Evolutionary conservation across 2,888 invertebrate species (phyloP), one percentile per base, ranked within the genome.

Genomic region (Ephialtes manifestator): DNA sequence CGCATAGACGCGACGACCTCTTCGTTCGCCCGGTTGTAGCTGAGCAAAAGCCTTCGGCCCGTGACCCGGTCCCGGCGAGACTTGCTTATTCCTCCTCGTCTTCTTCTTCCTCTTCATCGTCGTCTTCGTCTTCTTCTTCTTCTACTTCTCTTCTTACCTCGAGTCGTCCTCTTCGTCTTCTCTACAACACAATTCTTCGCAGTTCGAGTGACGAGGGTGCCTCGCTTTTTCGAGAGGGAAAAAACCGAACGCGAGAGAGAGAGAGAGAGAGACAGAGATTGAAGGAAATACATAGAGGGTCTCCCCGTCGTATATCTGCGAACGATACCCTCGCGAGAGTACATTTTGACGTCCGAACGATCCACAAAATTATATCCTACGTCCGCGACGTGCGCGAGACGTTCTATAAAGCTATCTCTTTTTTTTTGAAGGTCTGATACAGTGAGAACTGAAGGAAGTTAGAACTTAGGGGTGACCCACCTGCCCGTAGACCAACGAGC

Each of bases 301-400:
- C 86, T 58, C 70, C 35, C 24, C 84, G 89, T 91, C 92, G 90
- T 91, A 92, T 92, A 92, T 92, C 92, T 89, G 89, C 74, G 72
- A 81, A 76, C 67, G 71, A 72, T 74, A 77, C 51, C 70, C 51
- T 72, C 81, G 85, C 85, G 84, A 87, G 87, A 88, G 87, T 76
- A 72, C 79, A 90, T 93, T 92, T 92, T 92, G 91, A 92, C 92
- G 92, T 91, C 89, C 89, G 92, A 90, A 90, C 91, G 89, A 90
- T 90, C 90, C 91, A 89, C 91, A 86, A 93, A 93, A 93, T 93
- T 93, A 93, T 89, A 86, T 86, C 84, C 81, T 81, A 83, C 85
- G 89, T 87, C 86, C 84, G 86, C 88, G 81, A 86, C 85, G 88
- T 84, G 87, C 86, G 70, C 87, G 74, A 79, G 79, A 78, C 55